Conservation (phyloP, 2,113 vertebrate species). For the Motacilla alba region DNA sequence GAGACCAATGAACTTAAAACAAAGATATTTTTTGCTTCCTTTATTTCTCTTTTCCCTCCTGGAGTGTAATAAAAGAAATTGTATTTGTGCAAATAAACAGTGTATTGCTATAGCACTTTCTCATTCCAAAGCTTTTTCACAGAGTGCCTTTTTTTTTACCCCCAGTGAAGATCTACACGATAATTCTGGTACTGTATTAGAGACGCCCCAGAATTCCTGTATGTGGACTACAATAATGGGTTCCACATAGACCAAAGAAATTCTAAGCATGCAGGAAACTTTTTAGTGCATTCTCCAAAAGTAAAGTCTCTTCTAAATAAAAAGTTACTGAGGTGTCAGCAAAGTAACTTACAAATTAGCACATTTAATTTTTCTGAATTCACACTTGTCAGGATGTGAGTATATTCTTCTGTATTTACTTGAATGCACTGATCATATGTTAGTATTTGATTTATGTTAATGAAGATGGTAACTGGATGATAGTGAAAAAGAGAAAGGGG, state of each 20-base stretch:
- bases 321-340: neutral
- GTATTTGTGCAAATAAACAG: slow-evolving; percentile 66
- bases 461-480: neutral
- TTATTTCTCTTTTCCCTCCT: slow-evolving; percentile 2
- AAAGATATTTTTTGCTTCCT: neutral
- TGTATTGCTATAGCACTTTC: slow-evolving; percentile 8
- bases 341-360: neutral
- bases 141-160: neutral
- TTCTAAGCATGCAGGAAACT: neutral
- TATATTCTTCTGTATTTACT: neutral
- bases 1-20: slow-evolving; percentile 53
- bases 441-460: slow-evolving; percentile 7
- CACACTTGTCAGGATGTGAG: neutral
- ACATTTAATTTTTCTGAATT: neutral
- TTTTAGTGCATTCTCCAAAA: neutral
- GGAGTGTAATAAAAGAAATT: slow-evolving; percentile 38
- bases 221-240: neutral
- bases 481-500: neutral
- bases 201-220: neutral
- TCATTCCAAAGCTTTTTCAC: slow-evolving; percentile 2
- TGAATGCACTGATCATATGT: neutral
- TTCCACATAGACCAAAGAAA: neutral
- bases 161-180: neutral
- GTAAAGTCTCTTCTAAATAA: neutral
- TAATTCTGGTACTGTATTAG: neutral